phyloP scores from a whole-genome alignment of 2,113 vertebrate species.

The Calyptomena viridis region DNA sequence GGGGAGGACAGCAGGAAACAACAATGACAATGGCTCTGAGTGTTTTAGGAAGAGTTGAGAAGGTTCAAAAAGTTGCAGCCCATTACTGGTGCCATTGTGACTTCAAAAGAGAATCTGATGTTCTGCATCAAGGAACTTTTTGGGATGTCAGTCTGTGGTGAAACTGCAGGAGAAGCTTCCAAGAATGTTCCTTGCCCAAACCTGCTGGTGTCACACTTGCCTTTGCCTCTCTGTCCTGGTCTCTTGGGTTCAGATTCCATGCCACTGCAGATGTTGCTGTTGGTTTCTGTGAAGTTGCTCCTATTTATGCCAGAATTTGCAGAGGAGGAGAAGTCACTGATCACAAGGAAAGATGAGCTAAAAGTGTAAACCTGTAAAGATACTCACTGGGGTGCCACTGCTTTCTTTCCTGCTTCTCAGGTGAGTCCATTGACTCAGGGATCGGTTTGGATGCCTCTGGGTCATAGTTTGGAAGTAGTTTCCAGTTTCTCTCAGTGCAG shows the following conservation, averaged over 20 bases:
- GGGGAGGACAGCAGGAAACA: background rate
- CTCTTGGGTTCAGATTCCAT: background rate
- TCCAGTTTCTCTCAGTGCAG: background rate
- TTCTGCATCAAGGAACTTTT: background rate
- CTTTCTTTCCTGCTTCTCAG: background rate
- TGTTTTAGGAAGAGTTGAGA: background rate
- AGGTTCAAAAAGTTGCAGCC: background rate
- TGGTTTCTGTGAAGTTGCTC: slow-evolving; percentile 11
- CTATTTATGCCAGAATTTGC: background rate
- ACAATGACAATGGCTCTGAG: background rate
- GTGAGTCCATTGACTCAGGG: background rate
- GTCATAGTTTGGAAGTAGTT: background rate
- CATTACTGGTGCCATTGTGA: background rate
- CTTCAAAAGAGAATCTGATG: background rate
- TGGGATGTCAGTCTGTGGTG: background rate
- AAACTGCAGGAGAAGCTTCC: background rate
- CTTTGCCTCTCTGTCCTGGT: background rate
- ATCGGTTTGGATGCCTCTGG: background rate
- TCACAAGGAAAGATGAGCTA: background rate
- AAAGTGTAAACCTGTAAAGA: background rate
- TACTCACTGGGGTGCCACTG: background rate
- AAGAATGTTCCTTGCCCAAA: background rate
- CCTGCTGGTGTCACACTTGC: background rate
- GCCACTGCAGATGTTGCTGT: background rate
- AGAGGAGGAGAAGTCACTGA: background rate